Evolutionary conservation across 1,140 invertebrate species (phyloP), one percentile per base, ranked within the genome.

Genomic region (Drosophila punjabiensis): DNA sequence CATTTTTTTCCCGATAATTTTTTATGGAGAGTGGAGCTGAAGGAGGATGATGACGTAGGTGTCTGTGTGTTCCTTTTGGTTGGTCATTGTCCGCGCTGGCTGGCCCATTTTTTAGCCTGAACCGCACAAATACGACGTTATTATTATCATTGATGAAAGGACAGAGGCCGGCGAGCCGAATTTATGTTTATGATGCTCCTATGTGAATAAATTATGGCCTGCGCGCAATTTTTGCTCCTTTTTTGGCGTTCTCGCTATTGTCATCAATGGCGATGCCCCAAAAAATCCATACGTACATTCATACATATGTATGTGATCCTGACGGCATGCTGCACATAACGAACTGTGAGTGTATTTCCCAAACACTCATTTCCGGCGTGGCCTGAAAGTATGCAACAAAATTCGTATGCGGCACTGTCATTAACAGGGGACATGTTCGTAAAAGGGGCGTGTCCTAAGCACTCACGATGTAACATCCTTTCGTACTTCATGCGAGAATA

Each of bases 101-200:
- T 55, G 64, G 56, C 41, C 47, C 70, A 74, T 71, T 82, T 55
- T 65, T 56, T 41, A 63, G 76, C 33, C 50, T 79, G 81, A 69
- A 69, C 81, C 68, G 37, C 70, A 76, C 81, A 89, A 89, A 89
- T 88, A 77, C 82, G 78, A 71, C 50, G 70, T 81, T 88, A 89
- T 88, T 88, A 89, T 88, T 89, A 88, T 89, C 85, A 79, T 74
- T 89, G 85, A 88, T 88, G 79, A 88, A 88, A 88, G 86, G 78
- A 77, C 82, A 73, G 79, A 74, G 84, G 55, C 78, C 55, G 63
- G 53, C 84, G 73, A 81, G 68, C 75, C 76, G 48, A 81, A 48
- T 81, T 89, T 89, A 84, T 83, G 84, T 80, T 80, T 80, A 83
- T 71, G 58, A 37, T 62, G 77, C 52, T 61, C 24, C 76, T 78